Evolutionary conservation across 1,140 invertebrate species (phyloP).

Genomic region (Papilio polyxenes): DNA sequence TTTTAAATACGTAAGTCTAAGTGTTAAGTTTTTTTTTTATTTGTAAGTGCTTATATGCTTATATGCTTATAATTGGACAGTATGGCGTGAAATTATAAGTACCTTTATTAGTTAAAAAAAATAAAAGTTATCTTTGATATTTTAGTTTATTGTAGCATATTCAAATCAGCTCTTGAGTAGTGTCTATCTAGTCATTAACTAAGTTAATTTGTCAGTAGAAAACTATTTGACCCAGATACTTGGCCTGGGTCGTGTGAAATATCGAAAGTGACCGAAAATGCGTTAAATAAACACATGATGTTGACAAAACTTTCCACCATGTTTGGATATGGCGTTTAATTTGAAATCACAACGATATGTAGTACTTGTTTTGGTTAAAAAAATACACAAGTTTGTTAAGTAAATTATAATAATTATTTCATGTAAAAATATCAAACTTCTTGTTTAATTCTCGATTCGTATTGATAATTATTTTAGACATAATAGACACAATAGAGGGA

Average conservation of each 20-base stretch:
- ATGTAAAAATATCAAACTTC: not conserved
- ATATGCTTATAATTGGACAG: no score
- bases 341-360: not conserved
- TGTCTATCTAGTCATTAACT: not conserved
- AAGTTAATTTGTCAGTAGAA: slow-evolving; percentile 19
- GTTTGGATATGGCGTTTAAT: not conserved
- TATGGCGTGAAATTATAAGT: no score
- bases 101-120: no score
- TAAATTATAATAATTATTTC: no score
- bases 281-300: not conserved
- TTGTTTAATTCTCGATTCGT: not conserved
- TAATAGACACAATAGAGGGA: not conserved
- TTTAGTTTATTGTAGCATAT: no score
- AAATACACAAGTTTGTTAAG: not conserved
- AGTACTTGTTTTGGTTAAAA: not conserved
- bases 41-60: no score
- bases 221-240: slow-evolving; percentile 25
- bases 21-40: no score
- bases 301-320: not conserved
- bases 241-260: slow-evolving; percentile 5
- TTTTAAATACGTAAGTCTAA: no score
- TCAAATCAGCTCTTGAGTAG: not conserved
- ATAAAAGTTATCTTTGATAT: no score
- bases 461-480: not conserved
- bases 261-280: slow-evolving; percentile 28